A percentile compares a stretch with the other conserved stretches of the same genome.
phyloP scores from a whole-genome alignment of 2,113 vertebrate genomes.

The Lycocorax pyrrhopterus region DNA sequence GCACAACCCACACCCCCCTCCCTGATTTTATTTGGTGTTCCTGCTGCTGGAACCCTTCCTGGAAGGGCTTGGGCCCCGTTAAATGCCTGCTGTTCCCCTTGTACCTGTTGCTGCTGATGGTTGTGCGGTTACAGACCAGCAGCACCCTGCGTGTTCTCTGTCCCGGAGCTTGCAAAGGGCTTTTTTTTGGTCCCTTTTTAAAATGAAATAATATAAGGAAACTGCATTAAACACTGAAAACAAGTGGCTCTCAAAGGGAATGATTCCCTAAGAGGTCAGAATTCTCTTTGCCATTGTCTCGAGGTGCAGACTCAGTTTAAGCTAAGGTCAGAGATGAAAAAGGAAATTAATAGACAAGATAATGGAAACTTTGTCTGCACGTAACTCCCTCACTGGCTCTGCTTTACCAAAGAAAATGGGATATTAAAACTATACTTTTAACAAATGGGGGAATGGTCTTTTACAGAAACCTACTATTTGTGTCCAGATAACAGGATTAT shows the following conservation, averaged over 20 bases:
- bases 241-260: accelerated
- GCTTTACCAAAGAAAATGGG: not conserved
- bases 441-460: not conserved
- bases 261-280: not conserved
- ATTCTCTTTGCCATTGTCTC: not conserved
- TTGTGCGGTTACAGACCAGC: not conserved
- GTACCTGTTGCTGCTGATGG: accelerated
- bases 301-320: not conserved
- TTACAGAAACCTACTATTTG: not conserved
- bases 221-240: not conserved
- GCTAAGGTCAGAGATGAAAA: not conserved
- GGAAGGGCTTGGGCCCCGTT: not conserved
- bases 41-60: not conserved
- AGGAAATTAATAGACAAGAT: not conserved
- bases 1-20: accelerated
- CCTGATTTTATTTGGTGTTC: accelerated
- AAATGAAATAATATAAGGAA: not conserved
- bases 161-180: not conserved
- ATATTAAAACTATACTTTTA: accelerated
- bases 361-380: not conserved
- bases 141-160: accelerated
- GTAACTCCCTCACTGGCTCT: not conserved
- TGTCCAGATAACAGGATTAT: not conserved
- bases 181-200: too few relatives aligned
- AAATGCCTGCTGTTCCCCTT: not conserved